Conservation (phyloP, 2,888 invertebrate genomes). For the Frankliniella intonsa region DNA sequence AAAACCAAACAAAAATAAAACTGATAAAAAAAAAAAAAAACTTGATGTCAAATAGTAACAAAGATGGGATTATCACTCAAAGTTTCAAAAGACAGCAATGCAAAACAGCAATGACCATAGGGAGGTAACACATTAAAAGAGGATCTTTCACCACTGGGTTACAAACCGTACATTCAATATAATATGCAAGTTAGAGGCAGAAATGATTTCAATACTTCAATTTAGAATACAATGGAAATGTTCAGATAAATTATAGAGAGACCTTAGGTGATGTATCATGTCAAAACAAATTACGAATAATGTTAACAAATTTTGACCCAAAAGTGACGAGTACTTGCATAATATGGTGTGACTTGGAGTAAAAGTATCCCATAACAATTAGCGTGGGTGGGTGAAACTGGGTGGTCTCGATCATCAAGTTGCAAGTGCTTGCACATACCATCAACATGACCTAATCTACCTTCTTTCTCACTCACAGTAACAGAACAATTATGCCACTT, state of each 20-base stretch:
- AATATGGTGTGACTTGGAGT: constrained; percentile 17
- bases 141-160: neutral
- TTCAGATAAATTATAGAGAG: neutral
- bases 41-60: constrained; percentile 14
- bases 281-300: neutral
- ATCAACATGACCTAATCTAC: constrained; percentile 13
- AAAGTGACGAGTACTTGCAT: neutral
- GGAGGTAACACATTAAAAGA: neutral
- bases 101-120: neutral
- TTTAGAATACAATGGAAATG: neutral
- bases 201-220: neutral
- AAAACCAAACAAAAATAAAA: constrained; percentile 25
- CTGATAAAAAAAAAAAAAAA: neutral
- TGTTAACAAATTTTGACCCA: neutral
- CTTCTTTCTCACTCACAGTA: constrained; percentile 25
- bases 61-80: neutral
- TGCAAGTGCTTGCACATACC: constrained; percentile 14
- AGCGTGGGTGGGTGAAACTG: constrained; percentile 4
- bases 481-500: constrained; percentile 22
- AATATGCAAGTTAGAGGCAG: neutral
- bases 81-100: neutral
- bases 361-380: neutral
- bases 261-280: neutral
- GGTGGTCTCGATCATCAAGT: neutral
- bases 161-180: neutral